A percentile compares a stretch with the other conserved stretches of the same genome.
Evolutionary conservation across 2,113 vertebrate species (phyloP).

Genomic region (Enhydra lutris): DNA sequence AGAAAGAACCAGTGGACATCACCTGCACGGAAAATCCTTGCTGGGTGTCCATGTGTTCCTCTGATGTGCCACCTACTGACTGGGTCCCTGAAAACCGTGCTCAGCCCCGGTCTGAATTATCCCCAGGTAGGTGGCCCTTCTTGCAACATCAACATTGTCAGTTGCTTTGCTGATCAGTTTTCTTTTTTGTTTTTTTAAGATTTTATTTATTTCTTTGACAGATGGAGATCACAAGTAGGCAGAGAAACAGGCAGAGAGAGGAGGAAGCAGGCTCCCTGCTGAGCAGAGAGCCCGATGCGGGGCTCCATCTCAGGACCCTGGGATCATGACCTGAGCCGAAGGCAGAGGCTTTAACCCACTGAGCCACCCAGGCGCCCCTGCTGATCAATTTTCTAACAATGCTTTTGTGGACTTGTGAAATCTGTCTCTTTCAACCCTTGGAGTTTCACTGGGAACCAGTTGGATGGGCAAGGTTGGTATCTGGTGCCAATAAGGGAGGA

Average conservation of each 20-base stretch:
- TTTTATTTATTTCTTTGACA: too few relatives aligned
- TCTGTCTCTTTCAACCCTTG: background rate
- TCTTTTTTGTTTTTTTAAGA: background rate
- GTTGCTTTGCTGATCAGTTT: background rate
- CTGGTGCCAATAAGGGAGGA: background rate
- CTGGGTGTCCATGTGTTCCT: background rate
- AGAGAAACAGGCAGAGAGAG: too few relatives aligned
- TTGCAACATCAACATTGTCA: background rate
- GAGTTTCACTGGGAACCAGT: background rate
- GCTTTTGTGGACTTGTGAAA: background rate
- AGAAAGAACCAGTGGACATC: background rate
- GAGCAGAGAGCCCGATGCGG: too few relatives aligned
- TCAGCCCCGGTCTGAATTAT: background rate
- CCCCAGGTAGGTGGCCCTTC: background rate
- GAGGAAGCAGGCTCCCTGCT: too few relatives aligned
- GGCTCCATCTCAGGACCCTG: too few relatives aligned
- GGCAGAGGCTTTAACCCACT: too few relatives aligned
- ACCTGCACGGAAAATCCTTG: background rate
- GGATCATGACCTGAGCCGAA: too few relatives aligned
- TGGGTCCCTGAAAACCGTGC: background rate
- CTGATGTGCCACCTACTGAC: background rate
- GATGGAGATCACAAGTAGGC: too few relatives aligned
- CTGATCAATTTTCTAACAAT: background rate
- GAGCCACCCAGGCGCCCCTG: too few relatives aligned
- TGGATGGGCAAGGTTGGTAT: background rate